Conservation (phyloP, 2,888 invertebrate genomes). For the Polyommatus iphigenia region DNA sequence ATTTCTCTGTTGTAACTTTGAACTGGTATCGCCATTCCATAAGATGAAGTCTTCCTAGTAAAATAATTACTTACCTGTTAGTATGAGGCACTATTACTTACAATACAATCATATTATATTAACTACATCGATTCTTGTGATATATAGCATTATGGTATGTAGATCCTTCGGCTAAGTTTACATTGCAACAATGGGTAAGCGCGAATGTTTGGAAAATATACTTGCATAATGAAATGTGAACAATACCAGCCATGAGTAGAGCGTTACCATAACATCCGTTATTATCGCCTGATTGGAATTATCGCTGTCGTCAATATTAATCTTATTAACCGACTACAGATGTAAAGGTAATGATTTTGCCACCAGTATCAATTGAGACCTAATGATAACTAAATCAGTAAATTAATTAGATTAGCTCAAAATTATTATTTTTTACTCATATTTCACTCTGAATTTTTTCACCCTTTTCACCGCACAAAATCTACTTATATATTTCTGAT, state of each 20-base stretch:
- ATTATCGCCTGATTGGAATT: constrained; percentile 46
- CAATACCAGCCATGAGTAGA: constrained; percentile 61
- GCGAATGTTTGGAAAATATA: constrained; percentile 69
- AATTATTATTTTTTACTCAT: neutral
- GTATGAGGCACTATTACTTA: neutral
- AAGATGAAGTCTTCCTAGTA: neutral
- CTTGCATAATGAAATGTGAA: constrained; percentile 68
- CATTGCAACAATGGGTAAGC: constrained; percentile 61
- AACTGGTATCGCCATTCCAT: neutral
- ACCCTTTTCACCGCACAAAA: neutral
- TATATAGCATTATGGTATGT: neutral
- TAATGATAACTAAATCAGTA: neutral
- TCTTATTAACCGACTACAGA: neutral
- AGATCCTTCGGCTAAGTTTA: constrained; percentile 51
- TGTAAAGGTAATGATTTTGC: neutral
- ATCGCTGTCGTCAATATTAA: constrained; percentile 6
- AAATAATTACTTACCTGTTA: neutral
- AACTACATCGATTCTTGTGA: neutral
- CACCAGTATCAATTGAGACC: neutral
- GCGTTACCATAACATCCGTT: constrained; percentile 70
- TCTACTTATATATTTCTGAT: neutral
- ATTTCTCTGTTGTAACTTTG: neutral
- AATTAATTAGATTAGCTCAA: neutral
- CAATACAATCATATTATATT: too few species aligned
- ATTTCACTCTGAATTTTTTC: neutral